Evolutionary conservation across 2,888 invertebrate species (phyloP).

Genomic region (Nebria brevicollis): DNA sequence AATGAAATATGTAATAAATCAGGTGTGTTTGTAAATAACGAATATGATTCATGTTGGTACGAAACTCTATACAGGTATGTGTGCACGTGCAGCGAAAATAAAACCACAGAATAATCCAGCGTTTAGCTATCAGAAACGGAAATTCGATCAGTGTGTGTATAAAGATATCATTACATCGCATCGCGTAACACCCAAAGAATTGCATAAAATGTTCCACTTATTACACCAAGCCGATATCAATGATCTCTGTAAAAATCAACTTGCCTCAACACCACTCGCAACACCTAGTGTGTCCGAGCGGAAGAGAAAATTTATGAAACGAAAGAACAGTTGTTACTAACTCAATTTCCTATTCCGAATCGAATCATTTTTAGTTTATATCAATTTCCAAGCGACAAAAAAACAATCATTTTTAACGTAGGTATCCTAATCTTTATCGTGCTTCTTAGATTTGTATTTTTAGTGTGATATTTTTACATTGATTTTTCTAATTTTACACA

Average conservation of each 20-base stretch:
- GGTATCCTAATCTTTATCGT: neutral
- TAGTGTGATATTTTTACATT: neutral
- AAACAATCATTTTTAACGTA: constrained; percentile 8
- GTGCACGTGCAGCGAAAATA: constrained; percentile 69
- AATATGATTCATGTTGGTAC: constrained; percentile 6
- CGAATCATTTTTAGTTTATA: neutral
- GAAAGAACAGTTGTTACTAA: constrained; percentile 30
- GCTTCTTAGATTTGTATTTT: constrained; percentile 3
- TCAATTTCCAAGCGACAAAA: neutral
- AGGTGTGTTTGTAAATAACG: too few relatives aligned
- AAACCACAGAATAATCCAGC: constrained; percentile 71
- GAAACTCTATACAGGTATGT: constrained; percentile 64
- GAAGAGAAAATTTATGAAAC: constrained; percentile 19
- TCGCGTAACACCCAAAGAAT: constrained; percentile 63
- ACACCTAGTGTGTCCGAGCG: constrained; percentile 10
- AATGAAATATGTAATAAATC: too few relatives aligned
- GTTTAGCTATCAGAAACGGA: constrained; percentile 68
- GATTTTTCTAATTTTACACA: neutral
- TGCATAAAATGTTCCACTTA: constrained; percentile 58
- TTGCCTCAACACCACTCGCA: constrained; percentile 24
- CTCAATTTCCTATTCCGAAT: neutral
- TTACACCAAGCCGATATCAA: constrained; percentile 36
- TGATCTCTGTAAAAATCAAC: constrained; percentile 34
- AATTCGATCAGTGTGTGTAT: constrained; percentile 64
- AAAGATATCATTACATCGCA: constrained; percentile 67